Evolutionary conservation across 1,140 invertebrate genomes (phyloP).

Genomic region (Drosophila guanche): DNA sequence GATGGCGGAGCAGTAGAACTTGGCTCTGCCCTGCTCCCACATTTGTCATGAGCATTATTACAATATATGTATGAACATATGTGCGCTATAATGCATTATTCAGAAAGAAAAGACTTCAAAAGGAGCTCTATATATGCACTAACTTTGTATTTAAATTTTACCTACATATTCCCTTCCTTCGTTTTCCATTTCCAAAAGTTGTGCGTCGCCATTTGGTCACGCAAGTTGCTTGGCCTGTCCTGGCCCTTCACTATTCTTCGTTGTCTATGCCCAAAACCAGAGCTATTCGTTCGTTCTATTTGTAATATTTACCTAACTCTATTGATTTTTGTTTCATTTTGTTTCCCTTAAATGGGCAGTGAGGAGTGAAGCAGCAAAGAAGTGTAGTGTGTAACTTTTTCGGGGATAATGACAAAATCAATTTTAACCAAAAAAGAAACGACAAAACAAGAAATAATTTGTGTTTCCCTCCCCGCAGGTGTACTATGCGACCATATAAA

Average conservation of each 20-base stretch:
- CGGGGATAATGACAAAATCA: slow-evolving; percentile 28
- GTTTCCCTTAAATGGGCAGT: slow-evolving; percentile 5
- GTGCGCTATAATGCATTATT: slow-evolving; percentile 28
- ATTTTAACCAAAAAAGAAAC: slow-evolving; percentile 17
- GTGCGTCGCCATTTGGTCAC: slow-evolving; percentile 42
- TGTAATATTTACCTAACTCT: slow-evolving; percentile 35
- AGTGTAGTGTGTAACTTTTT: neutral
- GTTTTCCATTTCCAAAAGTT: slow-evolving; percentile 4
- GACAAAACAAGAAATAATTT: neutral
- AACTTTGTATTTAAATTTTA: slow-evolving; percentile 10
- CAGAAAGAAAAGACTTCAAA: neutral
- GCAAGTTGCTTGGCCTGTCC: slow-evolving; percentile 12
- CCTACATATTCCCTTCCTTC: neutral
- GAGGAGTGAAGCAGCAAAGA: too few relatives aligned
- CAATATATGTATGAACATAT: too few relatives aligned
- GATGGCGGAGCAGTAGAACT: neutral
- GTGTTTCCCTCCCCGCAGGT: slow-evolving; percentile 43
- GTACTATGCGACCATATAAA: slow-evolving; percentile 79
- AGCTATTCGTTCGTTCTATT: slow-evolving; percentile 13
- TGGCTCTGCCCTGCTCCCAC: neutral
- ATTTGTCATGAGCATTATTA: neutral
- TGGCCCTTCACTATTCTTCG: neutral
- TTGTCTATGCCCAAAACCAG: too few relatives aligned
- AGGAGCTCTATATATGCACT: too few relatives aligned
- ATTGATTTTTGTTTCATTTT: slow-evolving; percentile 32